Conservation (phyloP, 2,797 vertebrate genomes). For the Sylvia borin region DNA sequence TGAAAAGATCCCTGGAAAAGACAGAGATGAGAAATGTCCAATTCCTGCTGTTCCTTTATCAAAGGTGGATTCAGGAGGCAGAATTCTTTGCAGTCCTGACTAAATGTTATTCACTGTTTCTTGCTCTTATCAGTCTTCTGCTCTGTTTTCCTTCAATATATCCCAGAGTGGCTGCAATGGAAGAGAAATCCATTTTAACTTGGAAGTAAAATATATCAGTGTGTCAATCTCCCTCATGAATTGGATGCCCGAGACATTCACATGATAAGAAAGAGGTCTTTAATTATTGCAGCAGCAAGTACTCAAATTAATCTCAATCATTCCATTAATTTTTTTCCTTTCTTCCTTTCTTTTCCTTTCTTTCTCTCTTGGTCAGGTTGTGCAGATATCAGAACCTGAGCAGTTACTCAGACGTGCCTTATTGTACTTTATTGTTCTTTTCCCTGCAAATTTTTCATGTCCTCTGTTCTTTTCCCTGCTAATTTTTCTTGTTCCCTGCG, state of each 20-base stretch:
- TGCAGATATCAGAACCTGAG: neutral
- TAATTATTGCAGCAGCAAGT: constrained; percentile 32
- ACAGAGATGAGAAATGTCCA: neutral
- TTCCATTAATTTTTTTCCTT: neutral
- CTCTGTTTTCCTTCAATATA: neutral
- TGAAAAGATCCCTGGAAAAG: neutral
- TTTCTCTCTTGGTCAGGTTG: neutral
- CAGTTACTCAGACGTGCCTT: neutral
- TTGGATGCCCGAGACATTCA: neutral
- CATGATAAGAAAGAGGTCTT: neutral
- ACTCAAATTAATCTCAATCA: constrained; percentile 39
- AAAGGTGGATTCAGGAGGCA: neutral
- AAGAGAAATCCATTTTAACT: neutral
- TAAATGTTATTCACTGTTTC: neutral
- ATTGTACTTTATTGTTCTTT: neutral
- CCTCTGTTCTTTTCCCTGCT: neutral
- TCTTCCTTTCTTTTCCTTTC: neutral
- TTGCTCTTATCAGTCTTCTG: neutral
- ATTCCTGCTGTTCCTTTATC: neutral
- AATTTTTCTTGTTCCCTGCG: neutral
- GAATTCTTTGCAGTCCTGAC: neutral
- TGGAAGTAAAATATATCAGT: constrained; percentile 21
- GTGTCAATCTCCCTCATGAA: constrained; percentile 36
- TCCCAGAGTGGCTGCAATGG: neutral
- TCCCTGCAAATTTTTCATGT: neutral